Conservation (phyloP, 2,113 vertebrate genomes). For the Vulpes vulpes region DNA sequence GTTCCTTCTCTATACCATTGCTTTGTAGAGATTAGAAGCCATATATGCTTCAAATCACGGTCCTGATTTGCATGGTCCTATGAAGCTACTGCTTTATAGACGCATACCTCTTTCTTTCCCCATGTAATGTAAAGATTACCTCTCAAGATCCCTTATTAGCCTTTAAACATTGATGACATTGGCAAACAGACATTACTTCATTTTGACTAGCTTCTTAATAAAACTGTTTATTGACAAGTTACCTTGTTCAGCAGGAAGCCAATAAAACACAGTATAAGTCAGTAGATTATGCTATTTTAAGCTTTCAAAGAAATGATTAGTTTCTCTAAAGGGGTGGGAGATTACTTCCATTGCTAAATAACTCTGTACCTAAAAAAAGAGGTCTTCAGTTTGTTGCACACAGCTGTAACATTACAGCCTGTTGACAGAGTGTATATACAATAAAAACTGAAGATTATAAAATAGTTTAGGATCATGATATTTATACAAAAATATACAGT, state of each 20-base stretch:
- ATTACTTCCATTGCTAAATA: conserved; percentile 39
- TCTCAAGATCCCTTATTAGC: background rate
- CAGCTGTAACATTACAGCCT: background rate
- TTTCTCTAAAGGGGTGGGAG: background rate
- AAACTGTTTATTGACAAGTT: conserved; percentile 67
- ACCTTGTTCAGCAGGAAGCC: conserved; percentile 66
- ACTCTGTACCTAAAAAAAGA: background rate
- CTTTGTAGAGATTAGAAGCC: background rate
- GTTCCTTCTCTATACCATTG: background rate
- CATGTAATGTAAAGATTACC: background rate
- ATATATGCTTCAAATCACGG: background rate
- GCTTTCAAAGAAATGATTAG: conserved; percentile 55
- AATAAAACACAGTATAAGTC: conserved; percentile 55
- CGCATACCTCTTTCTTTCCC: background rate
- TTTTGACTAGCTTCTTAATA: conserved; percentile 55
- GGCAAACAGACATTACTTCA: conserved; percentile 15
- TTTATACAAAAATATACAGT: background rate
- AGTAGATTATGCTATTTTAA: conserved; percentile 62
- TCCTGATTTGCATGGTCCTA: background rate
- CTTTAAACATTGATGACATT: conserved; percentile 53
- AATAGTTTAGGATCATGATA: background rate
- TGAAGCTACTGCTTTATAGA: background rate
- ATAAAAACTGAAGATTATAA: background rate
- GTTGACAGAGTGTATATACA: rapidly evolving
- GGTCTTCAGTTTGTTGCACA: background rate